Conservation (phyloP, 2,888 invertebrate genomes). For the Seira musarum region DNA sequence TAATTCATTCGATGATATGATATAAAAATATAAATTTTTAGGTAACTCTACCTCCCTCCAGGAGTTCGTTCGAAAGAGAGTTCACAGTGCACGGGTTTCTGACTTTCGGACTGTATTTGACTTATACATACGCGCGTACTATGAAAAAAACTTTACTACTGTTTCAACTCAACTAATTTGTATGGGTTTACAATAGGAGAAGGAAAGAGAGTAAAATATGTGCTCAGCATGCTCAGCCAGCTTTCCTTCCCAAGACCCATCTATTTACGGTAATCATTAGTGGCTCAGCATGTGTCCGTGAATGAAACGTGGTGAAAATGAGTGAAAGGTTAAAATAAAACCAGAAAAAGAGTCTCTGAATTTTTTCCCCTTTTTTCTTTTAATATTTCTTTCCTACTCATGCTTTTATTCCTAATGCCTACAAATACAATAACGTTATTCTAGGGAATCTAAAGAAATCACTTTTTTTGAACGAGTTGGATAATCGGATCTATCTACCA, state of each 20-base stretch:
- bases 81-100: no score
- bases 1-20: no score
- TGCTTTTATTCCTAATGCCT: conserved; percentile 14
- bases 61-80: no score
- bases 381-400: conserved; percentile 20
- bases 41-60: no score
- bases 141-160: conserved; percentile 4
- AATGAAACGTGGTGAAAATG: conserved; percentile 60
- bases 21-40: no score
- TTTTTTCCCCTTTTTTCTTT: conserved; percentile 24
- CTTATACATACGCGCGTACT: no score
- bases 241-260: conserved; percentile 60
- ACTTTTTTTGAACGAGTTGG: background rate
- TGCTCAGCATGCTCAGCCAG: conserved; percentile 59
- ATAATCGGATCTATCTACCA: no score
- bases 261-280: conserved; percentile 64
- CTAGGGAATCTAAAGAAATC: background rate
- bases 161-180: conserved; percentile 61
- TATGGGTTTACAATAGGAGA: conserved; percentile 22
- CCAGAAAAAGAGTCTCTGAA: conserved; percentile 23
- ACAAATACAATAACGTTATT: background rate
- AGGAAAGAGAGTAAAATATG: conserved; percentile 34
- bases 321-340: conserved; percentile 61
- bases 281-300: conserved; percentile 60
- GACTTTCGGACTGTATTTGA: no score